These are phyloP conservation scores for Cistogaster globosa DNA, from an alignment of 2,888 invertebrate genomes.

Conservation along the genomic window DNA sequence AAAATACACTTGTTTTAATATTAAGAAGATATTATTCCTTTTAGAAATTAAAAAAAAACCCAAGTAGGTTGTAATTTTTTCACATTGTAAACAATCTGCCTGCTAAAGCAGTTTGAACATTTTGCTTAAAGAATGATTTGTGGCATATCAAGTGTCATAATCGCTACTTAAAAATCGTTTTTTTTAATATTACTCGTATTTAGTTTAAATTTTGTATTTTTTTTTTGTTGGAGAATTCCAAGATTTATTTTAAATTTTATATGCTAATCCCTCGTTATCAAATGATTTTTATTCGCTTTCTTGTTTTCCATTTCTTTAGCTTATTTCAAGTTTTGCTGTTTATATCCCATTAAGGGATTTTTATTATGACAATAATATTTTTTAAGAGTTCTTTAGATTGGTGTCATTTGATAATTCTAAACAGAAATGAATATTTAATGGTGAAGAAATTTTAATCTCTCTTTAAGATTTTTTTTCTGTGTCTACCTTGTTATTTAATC, in stretches of 20 bases:
- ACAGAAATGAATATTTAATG: background rate
- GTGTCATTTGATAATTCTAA: slow-evolving; percentile 40
- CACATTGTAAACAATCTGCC: slow-evolving; percentile 23
- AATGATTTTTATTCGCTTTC: slow-evolving; percentile 28
- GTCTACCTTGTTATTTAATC: too few relatives aligned
- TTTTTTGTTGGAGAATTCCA: slow-evolving; percentile 23
- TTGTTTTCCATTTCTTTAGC: slow-evolving; percentile 18
- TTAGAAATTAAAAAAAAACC: slow-evolving; percentile 21
- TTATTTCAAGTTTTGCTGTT: slow-evolving; percentile 35
- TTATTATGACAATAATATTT: slow-evolving; percentile 33
- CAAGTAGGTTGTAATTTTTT: slow-evolving; percentile 62
- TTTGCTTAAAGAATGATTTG: slow-evolving; percentile 63
- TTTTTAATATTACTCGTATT: slow-evolving; percentile 45
- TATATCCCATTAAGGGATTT: slow-evolving; percentile 49
- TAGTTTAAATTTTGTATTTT: slow-evolving; percentile 45
- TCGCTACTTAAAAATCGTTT: slow-evolving; percentile 69
- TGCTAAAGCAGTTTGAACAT: slow-evolving; percentile 23
- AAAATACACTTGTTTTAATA: slow-evolving; percentile 42
- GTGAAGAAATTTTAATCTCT: background rate
- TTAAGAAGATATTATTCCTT: slow-evolving; percentile 33
- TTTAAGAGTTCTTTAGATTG: slow-evolving; percentile 9
- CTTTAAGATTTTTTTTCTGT: too few relatives aligned
- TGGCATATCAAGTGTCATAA: slow-evolving; percentile 71
- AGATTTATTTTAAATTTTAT: slow-evolving; percentile 54
- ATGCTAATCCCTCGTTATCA: slow-evolving; percentile 59